These are phyloP conservation scores for Arbacia lixula DNA, from an alignment of 53 echinoderm and acorn worm genomes.

Conservation along the genomic window DNA sequence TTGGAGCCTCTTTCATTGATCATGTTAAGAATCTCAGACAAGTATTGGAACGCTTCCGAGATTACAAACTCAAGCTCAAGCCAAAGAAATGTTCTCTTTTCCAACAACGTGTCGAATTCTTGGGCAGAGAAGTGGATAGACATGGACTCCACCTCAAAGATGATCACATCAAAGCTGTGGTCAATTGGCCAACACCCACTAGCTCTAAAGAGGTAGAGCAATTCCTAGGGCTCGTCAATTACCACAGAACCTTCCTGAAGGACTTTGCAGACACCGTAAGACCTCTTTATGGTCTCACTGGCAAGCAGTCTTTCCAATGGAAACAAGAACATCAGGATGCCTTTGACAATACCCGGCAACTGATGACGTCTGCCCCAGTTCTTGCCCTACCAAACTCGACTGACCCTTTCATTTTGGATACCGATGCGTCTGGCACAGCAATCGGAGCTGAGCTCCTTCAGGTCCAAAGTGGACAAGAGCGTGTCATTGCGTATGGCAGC, in stretches of 20 bases:
- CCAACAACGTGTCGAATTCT: constrained; percentile 47
- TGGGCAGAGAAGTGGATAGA: constrained; percentile 33
- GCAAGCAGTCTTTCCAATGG: constrained; percentile 42
- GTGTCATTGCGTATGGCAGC: constrained; percentile 66
- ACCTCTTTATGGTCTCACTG: constrained; percentile 45
- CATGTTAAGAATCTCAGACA: constrained; percentile 47
- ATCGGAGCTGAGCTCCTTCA: constrained; percentile 66
- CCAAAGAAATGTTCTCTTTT: constrained; percentile 50
- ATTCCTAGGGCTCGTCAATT: constrained; percentile 49
- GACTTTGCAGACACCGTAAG: constrained; percentile 11
- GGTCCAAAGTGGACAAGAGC: constrained; percentile 54
- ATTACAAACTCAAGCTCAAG: constrained; percentile 47
- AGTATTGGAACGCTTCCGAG: constrained; percentile 50
- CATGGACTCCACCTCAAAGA: constrained; percentile 10
- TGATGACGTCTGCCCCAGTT: constrained; percentile 52
- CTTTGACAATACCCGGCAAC: constrained; percentile 37
- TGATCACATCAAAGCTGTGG: constrained; percentile 24
- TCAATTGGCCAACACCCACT: constrained; percentile 43
- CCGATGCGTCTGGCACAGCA: constrained; percentile 58
- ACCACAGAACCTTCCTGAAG: constrained; percentile 42
- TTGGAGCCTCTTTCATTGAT: constrained; percentile 35
- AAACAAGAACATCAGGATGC: constrained; percentile 38
- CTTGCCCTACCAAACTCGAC: constrained; percentile 43
- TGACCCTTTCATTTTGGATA: no score
- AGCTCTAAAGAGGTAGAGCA: constrained; percentile 37